Evolutionary conservation across 2,113 vertebrate species (phyloP).

Genomic region (Falco punctatus): DNA sequence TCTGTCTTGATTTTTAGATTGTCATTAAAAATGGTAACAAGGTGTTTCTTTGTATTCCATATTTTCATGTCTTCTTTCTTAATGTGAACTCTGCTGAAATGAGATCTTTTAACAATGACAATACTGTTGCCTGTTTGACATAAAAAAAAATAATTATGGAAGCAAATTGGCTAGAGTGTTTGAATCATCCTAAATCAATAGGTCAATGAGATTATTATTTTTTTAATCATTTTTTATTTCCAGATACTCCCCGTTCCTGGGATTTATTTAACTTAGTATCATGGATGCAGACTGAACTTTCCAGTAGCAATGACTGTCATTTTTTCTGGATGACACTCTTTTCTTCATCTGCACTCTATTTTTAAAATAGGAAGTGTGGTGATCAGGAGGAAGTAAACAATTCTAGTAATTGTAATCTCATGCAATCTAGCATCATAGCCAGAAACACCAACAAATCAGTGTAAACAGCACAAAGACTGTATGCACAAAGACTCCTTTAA

Average conservation of each 20-base stretch:
- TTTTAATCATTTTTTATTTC: neutral
- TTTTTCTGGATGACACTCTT: neutral
- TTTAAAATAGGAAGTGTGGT: neutral
- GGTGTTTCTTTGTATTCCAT: neutral
- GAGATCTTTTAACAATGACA: neutral
- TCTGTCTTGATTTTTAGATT: neutral
- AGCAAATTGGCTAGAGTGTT: neutral
- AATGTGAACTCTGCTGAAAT: neutral
- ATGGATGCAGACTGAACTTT: neutral
- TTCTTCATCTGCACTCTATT: neutral
- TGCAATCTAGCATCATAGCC: neutral
- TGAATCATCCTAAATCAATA: neutral
- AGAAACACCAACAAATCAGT: neutral
- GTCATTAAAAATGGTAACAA: neutral
- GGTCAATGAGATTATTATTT: neutral
- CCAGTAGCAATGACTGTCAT: neutral
- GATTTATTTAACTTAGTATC: neutral
- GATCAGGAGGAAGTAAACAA: neutral
- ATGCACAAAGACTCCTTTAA: neutral
- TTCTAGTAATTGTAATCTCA: neutral
- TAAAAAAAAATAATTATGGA: neutral
- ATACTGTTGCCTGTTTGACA: neutral
- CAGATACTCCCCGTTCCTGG: neutral
- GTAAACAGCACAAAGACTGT: neutral
- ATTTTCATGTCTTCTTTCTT: neutral